Percentiles rank a stretch among this genome's conserved stretches.
phyloP scores from a whole-genome alignment of 2,797 vertebrate genomes.

The Mus spretus region DNA sequence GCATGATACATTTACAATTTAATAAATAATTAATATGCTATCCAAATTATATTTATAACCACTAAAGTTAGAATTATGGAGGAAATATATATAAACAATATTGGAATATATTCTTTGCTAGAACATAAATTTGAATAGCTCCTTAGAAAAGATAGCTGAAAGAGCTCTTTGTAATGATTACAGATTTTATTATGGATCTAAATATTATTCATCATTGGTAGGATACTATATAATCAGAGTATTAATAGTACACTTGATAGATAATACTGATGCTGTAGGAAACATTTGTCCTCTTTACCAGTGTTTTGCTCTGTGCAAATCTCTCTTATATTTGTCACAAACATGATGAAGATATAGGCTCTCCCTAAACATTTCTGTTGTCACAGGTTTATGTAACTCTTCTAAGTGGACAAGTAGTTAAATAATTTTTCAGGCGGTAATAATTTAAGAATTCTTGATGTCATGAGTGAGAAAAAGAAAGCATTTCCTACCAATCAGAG shows the following conservation, averaged over 20 bases:
- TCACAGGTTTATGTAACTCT: neutral
- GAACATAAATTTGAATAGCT: conserved; percentile 32
- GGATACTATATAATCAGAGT: conserved; percentile 17
- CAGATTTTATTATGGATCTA: neutral
- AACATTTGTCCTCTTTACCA: conserved; percentile 24
- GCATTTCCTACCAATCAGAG: conserved; percentile 76
- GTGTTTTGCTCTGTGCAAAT: neutral
- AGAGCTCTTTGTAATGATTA: conserved; percentile 15
- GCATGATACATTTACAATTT: neutral
- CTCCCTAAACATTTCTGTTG: neutral
- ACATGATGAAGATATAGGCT: neutral
- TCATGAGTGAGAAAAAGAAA: neutral
- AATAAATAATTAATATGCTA: conserved; percentile 47
- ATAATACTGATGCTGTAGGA: neutral
- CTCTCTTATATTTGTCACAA: conserved; percentile 38
- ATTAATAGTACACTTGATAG: neutral
- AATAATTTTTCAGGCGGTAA: neutral
- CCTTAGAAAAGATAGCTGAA: conserved; percentile 44
- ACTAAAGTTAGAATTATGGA: neutral
- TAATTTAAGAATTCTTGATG: conserved; percentile 27
- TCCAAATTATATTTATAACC: neutral
- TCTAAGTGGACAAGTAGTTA: neutral
- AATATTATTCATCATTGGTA: conserved; percentile 1
- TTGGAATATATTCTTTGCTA: neutral
- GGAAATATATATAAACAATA: conserved; percentile 28